These are phyloP conservation scores for Alligator mississippiensis DNA, from an alignment of 2,113 vertebrate genomes.

Conservation along the genomic window DNA sequence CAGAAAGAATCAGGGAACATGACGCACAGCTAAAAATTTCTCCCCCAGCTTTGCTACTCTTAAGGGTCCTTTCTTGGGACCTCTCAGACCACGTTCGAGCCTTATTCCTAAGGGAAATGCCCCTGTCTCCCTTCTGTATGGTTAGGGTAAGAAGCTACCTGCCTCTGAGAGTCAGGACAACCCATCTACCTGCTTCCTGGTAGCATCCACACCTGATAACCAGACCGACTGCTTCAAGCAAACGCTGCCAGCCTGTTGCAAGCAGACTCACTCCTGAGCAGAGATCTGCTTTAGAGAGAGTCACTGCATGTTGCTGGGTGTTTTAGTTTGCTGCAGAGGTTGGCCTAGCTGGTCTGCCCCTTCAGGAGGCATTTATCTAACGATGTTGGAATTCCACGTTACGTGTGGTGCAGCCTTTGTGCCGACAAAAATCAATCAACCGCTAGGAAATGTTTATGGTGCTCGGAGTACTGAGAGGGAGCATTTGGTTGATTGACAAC, in stretches of 20 bases:
- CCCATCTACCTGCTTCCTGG: not conserved
- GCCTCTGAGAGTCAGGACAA: constrained; percentile 19
- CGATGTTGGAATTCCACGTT: not conserved
- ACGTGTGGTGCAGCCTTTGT: not conserved
- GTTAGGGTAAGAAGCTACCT: not conserved
- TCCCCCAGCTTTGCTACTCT: not conserved
- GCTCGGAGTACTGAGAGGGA: not conserved
- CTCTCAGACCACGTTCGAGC: not conserved
- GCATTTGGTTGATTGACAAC: not conserved
- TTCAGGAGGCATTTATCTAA: not conserved
- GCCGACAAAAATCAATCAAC: not conserved
- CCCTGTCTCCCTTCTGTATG: not conserved
- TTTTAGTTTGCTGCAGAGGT: not conserved
- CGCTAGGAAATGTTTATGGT: not conserved
- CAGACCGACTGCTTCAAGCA: not conserved
- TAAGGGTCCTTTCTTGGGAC: not conserved
- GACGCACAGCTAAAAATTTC: not conserved
- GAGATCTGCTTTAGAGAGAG: not conserved
- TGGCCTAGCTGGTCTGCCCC: constrained; percentile 8
- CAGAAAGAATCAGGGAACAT: not conserved
- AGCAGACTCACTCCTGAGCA: not conserved
- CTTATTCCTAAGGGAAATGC: constrained; percentile 25
- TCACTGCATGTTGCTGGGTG: not conserved
- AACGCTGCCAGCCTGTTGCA: constrained; percentile 16
- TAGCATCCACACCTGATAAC: not conserved